Evolutionary conservation across 2,888 invertebrate genomes (phyloP), one percentile per base, ranked within the genome.

Genomic region (Parelbella ahira): DNA sequence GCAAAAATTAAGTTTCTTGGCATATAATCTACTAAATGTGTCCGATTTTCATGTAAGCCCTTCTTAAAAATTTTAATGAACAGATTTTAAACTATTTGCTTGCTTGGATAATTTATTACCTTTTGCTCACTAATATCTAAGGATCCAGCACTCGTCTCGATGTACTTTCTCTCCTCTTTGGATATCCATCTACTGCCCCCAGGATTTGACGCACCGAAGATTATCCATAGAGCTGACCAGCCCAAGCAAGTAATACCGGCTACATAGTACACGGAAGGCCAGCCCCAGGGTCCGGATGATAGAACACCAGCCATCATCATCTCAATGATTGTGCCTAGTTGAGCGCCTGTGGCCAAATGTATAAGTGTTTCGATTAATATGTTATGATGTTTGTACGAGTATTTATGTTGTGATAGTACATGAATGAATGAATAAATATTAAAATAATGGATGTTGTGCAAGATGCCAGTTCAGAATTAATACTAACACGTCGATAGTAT

Each of bases 201-300:
- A 0, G 95, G 94, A 2, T 90, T 89, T 43, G 93, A 92, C 13
- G 91, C 90, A 0, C 93, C 94, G 24, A 93, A 71, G 27, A 91
- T 55, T 24, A 89, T 72, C 90, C 92, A 94, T 0, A 88, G 42
- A 0, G 88, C 54, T 0, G 90, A 76, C 92, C 93, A 94, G 0
- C 77, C n/a, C 1, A 93, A 58, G 4, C 93, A 91, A 4, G 89
- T 60, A 34, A 83, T 71, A 0, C 94, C 94, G 37, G 93, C 92
- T 10, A 92, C 78, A 66, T 95, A 95, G 75, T 94, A 95, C 8
- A 93, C 91, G 4, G 92, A 90, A 0, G 94, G 94, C 95, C 95
- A 95, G 33, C 95, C 95, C 84, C 56, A 90, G 0, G 70, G 44
- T 0, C 93, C 92, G 2, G 90, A 90, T 0, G 93, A 90, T 1